Base-by-base conservation (phyloP, 2,113 vertebrate species). In the Psittacula cyanocephala region DNA sequence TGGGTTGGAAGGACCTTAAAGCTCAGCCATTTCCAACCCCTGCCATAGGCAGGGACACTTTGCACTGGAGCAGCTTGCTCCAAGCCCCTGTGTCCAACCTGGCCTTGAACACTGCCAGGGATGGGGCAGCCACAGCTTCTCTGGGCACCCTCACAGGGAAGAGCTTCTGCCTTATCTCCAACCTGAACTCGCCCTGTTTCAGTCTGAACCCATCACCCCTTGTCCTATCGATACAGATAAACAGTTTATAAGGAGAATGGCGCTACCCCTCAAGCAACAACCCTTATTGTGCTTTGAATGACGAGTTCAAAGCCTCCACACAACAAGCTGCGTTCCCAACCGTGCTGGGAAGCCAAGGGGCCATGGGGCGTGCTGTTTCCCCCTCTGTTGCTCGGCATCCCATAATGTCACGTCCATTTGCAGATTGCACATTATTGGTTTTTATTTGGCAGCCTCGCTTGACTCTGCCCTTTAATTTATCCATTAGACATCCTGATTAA, bases 391-490 rank as follows among this genome's bases (percentile, higher is more conserved):
- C 19, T 76, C 6, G 11, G 63, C 91, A 94, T 95, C 89, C 92
- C 87, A 89, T 93, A 92, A 96, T 84, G 90, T 74, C 93, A 75
- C 12, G 88, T 85, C 96, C 93, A 88, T 93, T 94, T 95, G 92
- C 86, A 88, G 94, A 94, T 81, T 93, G 95, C 92, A 83, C 76
- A 94, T 94, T 96, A 96, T 96, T 94, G 94, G 79, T 71, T 96
- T 97, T 96, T 96, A 96, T 97, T 95, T 94, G 93, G 88, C 95
- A 96, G 95, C 94, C 88, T 93, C 4, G 52, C 86, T 89, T 86
- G 90, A 93, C 81, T 96, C 94, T 96, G 93, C 95, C 96, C 95
- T 97, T 96, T 96, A 96, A 96, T 97, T 97, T 96, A 96, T 94
- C 91, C 95, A 96, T 97, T 96, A 93, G 83, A 67, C 96, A 86